Evolutionary conservation across 2,797 vertebrate genomes (phyloP).

Genomic region (Botia kubotai): DNA sequence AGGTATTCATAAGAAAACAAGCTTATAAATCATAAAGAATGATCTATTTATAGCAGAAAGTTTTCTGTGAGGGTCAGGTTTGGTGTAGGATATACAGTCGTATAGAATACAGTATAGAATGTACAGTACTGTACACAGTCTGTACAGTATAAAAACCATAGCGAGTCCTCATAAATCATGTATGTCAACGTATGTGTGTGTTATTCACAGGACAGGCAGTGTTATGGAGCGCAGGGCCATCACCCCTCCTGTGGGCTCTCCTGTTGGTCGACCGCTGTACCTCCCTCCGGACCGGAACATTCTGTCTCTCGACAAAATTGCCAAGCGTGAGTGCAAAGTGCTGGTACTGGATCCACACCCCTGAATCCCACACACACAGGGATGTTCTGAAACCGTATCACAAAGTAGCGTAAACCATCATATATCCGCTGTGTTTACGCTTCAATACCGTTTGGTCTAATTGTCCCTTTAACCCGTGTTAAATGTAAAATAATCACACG

Average conservation of each 20-base stretch:
- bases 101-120: too few species aligned
- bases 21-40: too few species aligned
- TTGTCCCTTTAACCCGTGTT: slow-evolving; percentile 13
- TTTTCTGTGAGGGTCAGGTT: too few species aligned
- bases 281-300: slow-evolving; percentile 87
- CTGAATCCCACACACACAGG: slow-evolving; percentile 48
- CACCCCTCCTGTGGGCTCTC: slow-evolving; percentile 91
- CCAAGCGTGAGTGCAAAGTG: slow-evolving; percentile 94
- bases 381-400: slow-evolving; percentile 8
- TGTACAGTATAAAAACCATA: too few species aligned
- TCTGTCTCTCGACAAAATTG: slow-evolving; percentile 93
- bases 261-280: slow-evolving; percentile 88
- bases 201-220: slow-evolving; percentile 85
- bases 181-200: neutral
- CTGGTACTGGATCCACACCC: slow-evolving; percentile 83
- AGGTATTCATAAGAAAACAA: too few species aligned
- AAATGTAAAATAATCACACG: slow-evolving; percentile 57
- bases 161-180: too few species aligned
- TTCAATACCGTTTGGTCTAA: neutral
- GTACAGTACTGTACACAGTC: too few species aligned
- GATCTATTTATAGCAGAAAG: too few species aligned
- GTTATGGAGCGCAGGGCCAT: slow-evolving; percentile 94
- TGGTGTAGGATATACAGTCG: too few species aligned
- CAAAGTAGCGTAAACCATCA: neutral
- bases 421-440: neutral